Conservation (phyloP, 2,113 vertebrate genomes). For the Monopterus albus region DNA sequence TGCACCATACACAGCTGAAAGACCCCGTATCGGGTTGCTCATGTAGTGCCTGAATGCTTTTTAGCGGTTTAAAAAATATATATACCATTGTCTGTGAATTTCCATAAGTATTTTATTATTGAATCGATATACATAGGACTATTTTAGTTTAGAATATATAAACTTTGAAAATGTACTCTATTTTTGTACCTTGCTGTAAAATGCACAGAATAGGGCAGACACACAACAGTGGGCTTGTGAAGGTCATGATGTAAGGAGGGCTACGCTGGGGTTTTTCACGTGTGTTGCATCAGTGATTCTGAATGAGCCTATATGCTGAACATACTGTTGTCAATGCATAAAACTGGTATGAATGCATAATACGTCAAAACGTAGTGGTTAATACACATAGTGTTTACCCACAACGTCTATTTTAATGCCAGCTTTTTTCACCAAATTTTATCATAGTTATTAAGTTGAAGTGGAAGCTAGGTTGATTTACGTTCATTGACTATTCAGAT, state of each 20-base stretch:
- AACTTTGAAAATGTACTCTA: neutral
- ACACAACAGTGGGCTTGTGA: constrained; percentile 62
- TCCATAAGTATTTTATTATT: rapidly evolving
- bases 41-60: constrained; percentile 40
- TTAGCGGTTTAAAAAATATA: neutral
- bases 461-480: too few species aligned
- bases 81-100: rapidly evolving
- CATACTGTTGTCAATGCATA: too few species aligned
- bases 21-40: constrained; percentile 26
- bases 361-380: too few species aligned
- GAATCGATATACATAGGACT: rapidly evolving
- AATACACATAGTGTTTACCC: too few species aligned
- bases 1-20: constrained; percentile 53
- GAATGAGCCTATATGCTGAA: too few species aligned
- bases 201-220: constrained; percentile 23
- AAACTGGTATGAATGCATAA: too few species aligned
- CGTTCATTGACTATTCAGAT: too few species aligned
- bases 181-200: neutral
- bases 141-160: too few species aligned
- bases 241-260: constrained; percentile 76
- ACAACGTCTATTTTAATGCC: too few species aligned
- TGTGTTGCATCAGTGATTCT: constrained; percentile 65
- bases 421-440: too few species aligned
- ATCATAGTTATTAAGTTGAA: too few species aligned
- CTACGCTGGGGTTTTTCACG: constrained; percentile 32